Evolutionary conservation across 2,113 vertebrate genomes (phyloP), one percentile per base, ranked within the genome.

Genomic region (Ictalurus punctatus): DNA sequence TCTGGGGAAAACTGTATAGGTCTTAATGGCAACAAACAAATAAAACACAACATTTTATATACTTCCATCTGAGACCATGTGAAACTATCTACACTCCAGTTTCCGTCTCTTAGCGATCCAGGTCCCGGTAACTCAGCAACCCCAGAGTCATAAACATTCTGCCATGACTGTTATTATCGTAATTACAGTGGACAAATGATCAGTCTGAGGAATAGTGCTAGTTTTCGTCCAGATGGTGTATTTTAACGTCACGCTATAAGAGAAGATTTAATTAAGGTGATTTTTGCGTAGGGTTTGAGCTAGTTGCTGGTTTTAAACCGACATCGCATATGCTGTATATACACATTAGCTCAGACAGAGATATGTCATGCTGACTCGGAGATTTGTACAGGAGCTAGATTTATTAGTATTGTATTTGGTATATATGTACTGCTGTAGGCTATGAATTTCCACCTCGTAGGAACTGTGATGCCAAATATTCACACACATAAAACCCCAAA

Each of bases 81-180:
- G 30, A 73, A 85, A 37, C 59, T 78, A 40, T 63, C 12, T 44
- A 25, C 2, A 10, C 48, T 56, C n/a, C 13, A 23, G 10, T 52
- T 56, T 37, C 16, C n/a, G 83, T 74, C n/a, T 85, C 67, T 25
- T 52, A 27, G 44, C 1, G 21, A 56, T 34, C 52, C 54, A 52
- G 63, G 23, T 85, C 52, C 34, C 21, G 63, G 23, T 85, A 71
- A 85, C 63, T 71, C 65, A 27, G 63, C 48, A 85, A 85, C 84
- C 44, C 6, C 67, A 12, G 67, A 30, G 67, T 30, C n/a, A 30
- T 34, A 58, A 73, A 40, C 52, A 54, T 85, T 34, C 30, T 52
- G 48, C 48, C 48, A 13, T 0, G 54, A 56, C 14, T 56, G 54
- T 56, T 56, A 14, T 56, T 14, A 56, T 56, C 13, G 52, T 54